Evolutionary conservation across 2,888 invertebrate species (phyloP).

Genomic region (Lapara coniferarum): DNA sequence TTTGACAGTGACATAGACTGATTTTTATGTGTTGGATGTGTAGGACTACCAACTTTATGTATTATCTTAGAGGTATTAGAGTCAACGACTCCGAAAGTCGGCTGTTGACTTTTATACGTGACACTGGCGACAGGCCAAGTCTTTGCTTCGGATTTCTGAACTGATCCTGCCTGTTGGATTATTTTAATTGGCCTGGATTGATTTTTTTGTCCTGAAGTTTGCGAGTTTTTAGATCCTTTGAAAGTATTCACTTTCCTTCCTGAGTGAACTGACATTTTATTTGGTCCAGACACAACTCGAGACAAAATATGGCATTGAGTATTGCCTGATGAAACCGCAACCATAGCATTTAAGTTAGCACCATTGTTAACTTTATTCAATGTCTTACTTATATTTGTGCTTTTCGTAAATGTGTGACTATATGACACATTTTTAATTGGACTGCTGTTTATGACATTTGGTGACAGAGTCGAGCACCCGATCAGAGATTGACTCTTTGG

Average conservation of each 20-base stretch:
- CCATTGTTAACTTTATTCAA: conserved; percentile 76
- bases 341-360: conserved; percentile 77
- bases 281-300: conserved; percentile 77
- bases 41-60: conserved; percentile 77
- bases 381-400: conserved; percentile 72
- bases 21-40: conserved; percentile 68
- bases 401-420: conserved; percentile 71
- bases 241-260: conserved; percentile 72
- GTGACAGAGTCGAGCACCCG: conserved; percentile 66
- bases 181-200: conserved; percentile 83
- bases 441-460: conserved; percentile 68
- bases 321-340: conserved; percentile 69
- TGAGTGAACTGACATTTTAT: conserved; percentile 78
- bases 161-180: conserved; percentile 76
- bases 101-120: conserved; percentile 69
- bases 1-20: conserved; percentile 62
- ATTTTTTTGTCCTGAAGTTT: conserved; percentile 66
- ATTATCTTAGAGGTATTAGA: conserved; percentile 72
- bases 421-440: conserved; percentile 76
- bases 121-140: conserved; percentile 72
- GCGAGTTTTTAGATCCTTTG: conserved; percentile 70
- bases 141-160: conserved; percentile 71
- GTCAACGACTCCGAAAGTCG: conserved; percentile 65
- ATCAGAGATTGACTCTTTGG: conserved; percentile 73
- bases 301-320: conserved; percentile 79